These are phyloP conservation scores for Polypedilum vanderplanki DNA, from an alignment of 1,140 invertebrate species.

Conservation along the genomic window DNA sequence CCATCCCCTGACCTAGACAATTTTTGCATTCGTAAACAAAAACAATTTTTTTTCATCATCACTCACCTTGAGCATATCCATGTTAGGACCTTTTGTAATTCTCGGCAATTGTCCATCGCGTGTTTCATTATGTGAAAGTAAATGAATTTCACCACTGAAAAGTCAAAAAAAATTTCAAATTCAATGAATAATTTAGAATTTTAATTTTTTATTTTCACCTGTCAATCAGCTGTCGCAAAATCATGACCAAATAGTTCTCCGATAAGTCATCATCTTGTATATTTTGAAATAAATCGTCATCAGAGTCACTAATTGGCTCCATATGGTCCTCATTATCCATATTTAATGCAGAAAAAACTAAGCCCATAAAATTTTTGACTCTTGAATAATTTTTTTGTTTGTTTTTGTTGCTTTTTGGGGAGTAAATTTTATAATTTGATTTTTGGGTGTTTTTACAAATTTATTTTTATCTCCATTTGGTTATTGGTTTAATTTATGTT, in stretches of 20 bases:
- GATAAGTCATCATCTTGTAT: not conserved
- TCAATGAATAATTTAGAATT: not conserved
- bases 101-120: conserved; percentile 24
- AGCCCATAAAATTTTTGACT: not conserved
- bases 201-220: not conserved
- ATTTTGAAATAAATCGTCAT: conserved; percentile 17
- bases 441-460: no score
- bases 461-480: no score
- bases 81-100: conserved; percentile 9
- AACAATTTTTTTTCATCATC: not conserved
- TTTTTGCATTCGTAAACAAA: no score
- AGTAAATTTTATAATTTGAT: no score
- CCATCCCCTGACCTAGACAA: no score
- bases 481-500: no score
- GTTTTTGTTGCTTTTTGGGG: no score
- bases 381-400: no score
- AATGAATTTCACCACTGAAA: conserved; percentile 2
- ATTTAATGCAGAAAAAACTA: not conserved
- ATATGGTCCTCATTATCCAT: not conserved
- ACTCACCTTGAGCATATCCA: not conserved
- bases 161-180: not conserved
- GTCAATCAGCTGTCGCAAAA: not conserved
- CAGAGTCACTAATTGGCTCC: not conserved
- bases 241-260: not conserved
- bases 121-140: conserved; percentile 4